phyloP scores from a whole-genome alignment of 2,797 vertebrate genomes.

The Antrozous pallidus region DNA sequence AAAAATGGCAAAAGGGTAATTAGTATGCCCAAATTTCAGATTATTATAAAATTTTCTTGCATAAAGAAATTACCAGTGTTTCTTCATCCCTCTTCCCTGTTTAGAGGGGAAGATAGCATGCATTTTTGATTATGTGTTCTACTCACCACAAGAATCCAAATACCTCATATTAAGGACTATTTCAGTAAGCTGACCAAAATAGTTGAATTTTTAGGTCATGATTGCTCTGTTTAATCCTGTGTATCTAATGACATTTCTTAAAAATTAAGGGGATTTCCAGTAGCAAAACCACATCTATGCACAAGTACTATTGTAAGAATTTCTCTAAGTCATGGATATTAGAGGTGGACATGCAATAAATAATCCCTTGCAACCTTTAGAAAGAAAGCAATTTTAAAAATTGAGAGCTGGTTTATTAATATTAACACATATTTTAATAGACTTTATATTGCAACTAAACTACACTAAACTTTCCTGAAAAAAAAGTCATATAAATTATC shows the following conservation, averaged over 20 bases:
- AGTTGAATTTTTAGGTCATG: not conserved
- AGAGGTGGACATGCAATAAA: not conserved
- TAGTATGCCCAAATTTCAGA: not conserved
- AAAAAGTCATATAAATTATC: not conserved
- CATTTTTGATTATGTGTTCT: not conserved
- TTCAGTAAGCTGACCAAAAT: not conserved
- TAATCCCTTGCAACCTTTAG: not conserved
- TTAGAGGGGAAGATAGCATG: not conserved
- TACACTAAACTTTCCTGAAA: not conserved
- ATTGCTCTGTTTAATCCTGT: not conserved
- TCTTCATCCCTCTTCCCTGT: not conserved
- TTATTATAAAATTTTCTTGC: not conserved
- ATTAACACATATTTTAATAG: not conserved
- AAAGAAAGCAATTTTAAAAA: not conserved
- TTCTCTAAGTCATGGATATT: not conserved
- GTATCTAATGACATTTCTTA: not conserved
- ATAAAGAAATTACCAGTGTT: not conserved
- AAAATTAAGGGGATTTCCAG: not conserved
- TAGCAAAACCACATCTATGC: not conserved
- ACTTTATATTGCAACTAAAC: not conserved
- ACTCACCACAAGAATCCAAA: not conserved
- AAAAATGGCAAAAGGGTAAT: not conserved
- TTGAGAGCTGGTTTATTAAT: not conserved
- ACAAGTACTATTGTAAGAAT: not conserved
- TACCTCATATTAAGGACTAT: not conserved